These are phyloP conservation scores for Hiodon tergisus DNA, from an alignment of 2,113 vertebrate species.

Conservation along the genomic window DNA sequence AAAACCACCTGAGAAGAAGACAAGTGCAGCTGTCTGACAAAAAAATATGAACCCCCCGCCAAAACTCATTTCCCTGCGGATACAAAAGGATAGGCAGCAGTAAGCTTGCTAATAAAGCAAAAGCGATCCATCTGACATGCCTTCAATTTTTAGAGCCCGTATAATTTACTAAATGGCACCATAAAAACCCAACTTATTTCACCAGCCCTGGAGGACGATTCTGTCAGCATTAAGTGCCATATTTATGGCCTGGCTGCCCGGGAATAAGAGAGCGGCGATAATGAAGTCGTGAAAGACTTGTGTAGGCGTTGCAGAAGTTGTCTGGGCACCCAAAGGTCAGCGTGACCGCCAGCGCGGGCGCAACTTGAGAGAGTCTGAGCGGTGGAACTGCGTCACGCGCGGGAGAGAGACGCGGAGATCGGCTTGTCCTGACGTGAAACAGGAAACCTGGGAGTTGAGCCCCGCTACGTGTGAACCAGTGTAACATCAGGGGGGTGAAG, in stretches of 20 bases:
- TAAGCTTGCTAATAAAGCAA: conserved; percentile 25
- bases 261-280: conserved; percentile 1
- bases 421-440: background rate
- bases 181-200: conserved; percentile 31
- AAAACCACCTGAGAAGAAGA: background rate
- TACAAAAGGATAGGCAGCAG: conserved; percentile 9
- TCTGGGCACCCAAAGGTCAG: background rate
- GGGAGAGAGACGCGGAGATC: background rate
- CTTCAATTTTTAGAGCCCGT: conserved; percentile 27
- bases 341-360: background rate
- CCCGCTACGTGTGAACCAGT: background rate
- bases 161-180: conserved; percentile 37
- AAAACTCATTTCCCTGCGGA: conserved; percentile 19
- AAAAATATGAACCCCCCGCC: conserved; percentile 13
- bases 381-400: background rate
- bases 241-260: conserved; percentile 6
- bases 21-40: background rate
- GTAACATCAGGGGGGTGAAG: background rate
- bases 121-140: conserved; percentile 22
- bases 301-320: background rate
- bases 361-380: conserved; percentile 2
- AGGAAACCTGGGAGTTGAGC: background rate
- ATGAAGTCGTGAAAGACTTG: background rate
- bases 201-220: conserved; percentile 24
- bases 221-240: conserved; percentile 8